Base-by-base conservation (phyloP, 2,888 invertebrate genomes). In the Timema cristinae region DNA sequence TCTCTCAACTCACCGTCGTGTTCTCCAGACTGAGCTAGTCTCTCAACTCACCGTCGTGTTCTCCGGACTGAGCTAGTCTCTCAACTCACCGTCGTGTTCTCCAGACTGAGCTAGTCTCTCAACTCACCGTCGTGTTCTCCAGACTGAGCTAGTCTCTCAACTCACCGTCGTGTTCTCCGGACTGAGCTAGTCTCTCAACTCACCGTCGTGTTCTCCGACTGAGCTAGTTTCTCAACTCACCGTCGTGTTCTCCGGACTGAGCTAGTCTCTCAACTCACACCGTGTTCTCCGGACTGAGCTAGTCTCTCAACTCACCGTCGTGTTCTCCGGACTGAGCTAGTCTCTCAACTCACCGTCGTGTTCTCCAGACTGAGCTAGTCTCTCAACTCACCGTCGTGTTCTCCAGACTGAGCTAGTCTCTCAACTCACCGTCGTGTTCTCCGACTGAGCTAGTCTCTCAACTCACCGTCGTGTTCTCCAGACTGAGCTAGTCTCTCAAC, bases 201-300 rank as follows among this genome's bases (percentile, higher is more conserved):
- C 84, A 89, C 87, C 85, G 79, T 85, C 87, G 71, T 84, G 84
- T 82, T 88, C 89, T 75, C 87, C 87, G 78, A 87, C n/a, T n/a
- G n/a, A n/a, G n/a, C n/a, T n/a, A n/a, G 32, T 32, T 4, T 32
- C 32, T 32, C 32, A 32, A 79, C 84, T 84, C 84, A 89, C 87
- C 85, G 79, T 85, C 87, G 71, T 84, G 84, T 82, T 88, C 89
- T 75, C 87, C 87, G 78, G 87, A 90, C 78, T 91, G 90, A n/a
- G n/a, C n/a, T n/a, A n/a, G 32, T 32, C 32, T 32, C 32, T 32
- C 32, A 32, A 79, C 84, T 84, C 84, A 89, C 85, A 79, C 85
- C 87, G 71, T 84, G 84, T 82, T 88, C 89, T 75, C 87, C 87
- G 78, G 87, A 90, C 78, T 91, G 90, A n/a, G n/a, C n/a, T n/a